Base-by-base conservation (phyloP, 2,888 invertebrate species). In the Andrena bucephala region DNA sequence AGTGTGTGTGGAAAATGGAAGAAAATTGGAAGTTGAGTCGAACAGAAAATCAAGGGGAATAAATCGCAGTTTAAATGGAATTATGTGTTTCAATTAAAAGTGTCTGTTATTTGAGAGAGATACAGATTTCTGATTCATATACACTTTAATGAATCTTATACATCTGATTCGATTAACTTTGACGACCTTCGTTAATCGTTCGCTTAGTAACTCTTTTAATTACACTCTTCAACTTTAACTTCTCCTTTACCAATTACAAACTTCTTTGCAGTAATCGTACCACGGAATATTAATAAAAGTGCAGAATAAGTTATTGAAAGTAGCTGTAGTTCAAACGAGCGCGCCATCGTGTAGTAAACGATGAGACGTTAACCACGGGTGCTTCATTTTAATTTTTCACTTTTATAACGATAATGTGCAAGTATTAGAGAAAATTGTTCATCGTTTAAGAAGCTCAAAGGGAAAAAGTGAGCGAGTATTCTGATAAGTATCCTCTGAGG, bases 121-220 rank as follows among this genome's bases (percentile, higher is more conserved):
- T 42, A 42, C 4, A 42, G 42, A 42, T 42, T 42, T 42, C 42
- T 42, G 42, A 42, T 42, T 42, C 16, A 42, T 42, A 1, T 13
- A 16, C 13, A 42, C 42, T 16, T 42, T 42, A 42, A 42, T 42
- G 16, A 42, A 16, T 42, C 16, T 42, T 50, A 27, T 36, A 77
- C 8, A 59, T 75, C 36, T 29, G n/a, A 66, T 77, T 57, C 13
- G 13, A 36, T 50, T 74, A 66, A 73, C 29, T 59, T 29, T 36
- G 5, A 36, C 29, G 20, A 20, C 16, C 16, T 29, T 10, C 29
- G 59, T 5, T 77, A 54, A 48, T 57, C 48, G 20, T 13, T 24
- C 6, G 4, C 16, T 36, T 69, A 20, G 16, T n/a, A 66, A 59
- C 27, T 50, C 42, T 48, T 24, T 67, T 78, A 68, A 77, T 48